A percentile compares a stretch with the other conserved stretches of the same genome.
Conservation (phyloP, 2,888 invertebrate species). For the Hanleya hanleyi region DNA sequence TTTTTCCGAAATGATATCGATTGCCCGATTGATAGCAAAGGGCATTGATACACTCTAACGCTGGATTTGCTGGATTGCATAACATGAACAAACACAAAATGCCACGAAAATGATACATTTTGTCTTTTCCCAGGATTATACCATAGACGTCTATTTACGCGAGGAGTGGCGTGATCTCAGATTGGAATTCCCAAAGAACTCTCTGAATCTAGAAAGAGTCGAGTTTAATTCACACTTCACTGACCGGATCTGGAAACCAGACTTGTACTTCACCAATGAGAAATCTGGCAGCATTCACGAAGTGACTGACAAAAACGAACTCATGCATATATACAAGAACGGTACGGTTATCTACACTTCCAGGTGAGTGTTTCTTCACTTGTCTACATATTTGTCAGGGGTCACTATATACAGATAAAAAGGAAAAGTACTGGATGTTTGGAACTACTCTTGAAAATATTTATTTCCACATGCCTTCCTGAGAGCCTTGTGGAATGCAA, state of each 20-base stretch:
- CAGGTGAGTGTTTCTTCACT: no score
- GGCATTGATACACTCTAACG: no score
- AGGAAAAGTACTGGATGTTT: neutral
- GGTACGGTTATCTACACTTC: neutral
- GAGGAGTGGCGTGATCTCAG: neutral
- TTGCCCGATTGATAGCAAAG: no score
- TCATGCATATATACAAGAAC: neutral
- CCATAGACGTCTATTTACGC: neutral
- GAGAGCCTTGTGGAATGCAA: no score
- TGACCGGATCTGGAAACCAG: neutral
- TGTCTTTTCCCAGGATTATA: neutral
- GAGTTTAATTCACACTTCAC: neutral
- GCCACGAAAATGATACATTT: no score
- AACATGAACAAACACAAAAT: no score
- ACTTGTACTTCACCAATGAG: neutral
- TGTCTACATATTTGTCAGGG: no score
- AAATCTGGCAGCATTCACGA: neutral
- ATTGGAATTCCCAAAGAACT: neutral
- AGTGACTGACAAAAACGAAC: constrained; percentile 2
- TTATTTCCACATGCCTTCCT: no score
- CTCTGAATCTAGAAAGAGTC: neutral
- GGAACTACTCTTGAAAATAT: no score
- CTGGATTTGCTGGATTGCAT: no score
- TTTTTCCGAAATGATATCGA: no score
- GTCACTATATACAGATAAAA: no score